These are phyloP conservation scores for Formica exsecta DNA, from an alignment of 1,140 invertebrate species.

Conservation along the genomic window DNA sequence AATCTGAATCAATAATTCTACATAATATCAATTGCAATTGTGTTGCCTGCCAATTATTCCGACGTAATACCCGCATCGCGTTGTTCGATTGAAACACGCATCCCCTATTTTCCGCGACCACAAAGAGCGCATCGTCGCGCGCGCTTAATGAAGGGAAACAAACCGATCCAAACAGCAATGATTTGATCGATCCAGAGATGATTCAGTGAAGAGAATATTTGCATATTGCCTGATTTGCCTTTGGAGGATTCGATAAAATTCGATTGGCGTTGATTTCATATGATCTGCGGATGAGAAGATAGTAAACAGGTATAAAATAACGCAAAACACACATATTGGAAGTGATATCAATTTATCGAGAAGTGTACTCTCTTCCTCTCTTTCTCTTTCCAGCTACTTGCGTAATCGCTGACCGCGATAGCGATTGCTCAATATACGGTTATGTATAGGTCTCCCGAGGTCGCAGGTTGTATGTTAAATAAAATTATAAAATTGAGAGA, in stretches of 20 bases:
- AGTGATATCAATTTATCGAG: slow-evolving; percentile 15
- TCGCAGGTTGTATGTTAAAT: not conserved
- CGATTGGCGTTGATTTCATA: not conserved
- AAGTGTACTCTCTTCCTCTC: not conserved
- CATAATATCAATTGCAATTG: not conserved
- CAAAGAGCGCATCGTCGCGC: not conserved
- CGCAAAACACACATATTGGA: not conserved
- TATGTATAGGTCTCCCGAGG: no score
- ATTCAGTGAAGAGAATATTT: slow-evolving; percentile 22
- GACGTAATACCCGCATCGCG: not conserved
- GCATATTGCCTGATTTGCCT: not conserved
- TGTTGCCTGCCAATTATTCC: slow-evolving; percentile 37
- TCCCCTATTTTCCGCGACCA: not conserved
- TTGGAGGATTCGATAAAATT: not conserved
- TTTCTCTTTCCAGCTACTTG: not conserved
- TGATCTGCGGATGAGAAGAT: not conserved
- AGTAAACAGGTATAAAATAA: not conserved
- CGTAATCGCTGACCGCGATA: slow-evolving; percentile 10
- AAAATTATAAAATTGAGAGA: not conserved
- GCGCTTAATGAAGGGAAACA: slow-evolving; percentile 39
- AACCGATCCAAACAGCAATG: not conserved
- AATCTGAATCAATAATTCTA: not conserved
- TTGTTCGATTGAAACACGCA: slow-evolving; percentile 17
- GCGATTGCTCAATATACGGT: not conserved
- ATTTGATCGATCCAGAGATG: not conserved